A percentile compares a stretch with the other conserved stretches of the same genome.
phyloP scores from a whole-genome alignment of 2,797 vertebrate species.

The Rousettus madagascariensis region DNA sequence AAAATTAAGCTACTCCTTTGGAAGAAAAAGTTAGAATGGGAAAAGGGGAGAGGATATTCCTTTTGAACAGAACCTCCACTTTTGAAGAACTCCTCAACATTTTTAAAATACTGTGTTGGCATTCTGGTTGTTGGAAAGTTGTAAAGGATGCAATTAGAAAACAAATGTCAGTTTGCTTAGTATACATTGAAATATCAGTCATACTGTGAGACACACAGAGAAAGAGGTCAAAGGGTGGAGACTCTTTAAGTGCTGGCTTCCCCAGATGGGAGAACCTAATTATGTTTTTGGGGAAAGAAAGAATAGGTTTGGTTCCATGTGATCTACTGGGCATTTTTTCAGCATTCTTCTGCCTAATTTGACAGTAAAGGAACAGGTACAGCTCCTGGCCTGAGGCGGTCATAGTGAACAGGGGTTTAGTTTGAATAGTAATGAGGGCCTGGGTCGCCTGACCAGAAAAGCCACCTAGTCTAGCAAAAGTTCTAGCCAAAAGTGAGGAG shows the following conservation, averaged over 20 bases:
- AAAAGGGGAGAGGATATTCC: not conserved
- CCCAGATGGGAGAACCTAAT: not conserved
- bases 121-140: not conserved
- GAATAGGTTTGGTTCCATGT: not conserved
- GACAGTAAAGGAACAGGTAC: not conserved
- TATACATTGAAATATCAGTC: not conserved
- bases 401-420: not conserved
- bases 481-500: not conserved
- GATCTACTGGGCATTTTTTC: not conserved
- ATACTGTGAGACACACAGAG: not conserved
- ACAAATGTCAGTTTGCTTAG: not conserved
- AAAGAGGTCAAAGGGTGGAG: not conserved
- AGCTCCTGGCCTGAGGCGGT: not conserved
- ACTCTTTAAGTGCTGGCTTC: not conserved
- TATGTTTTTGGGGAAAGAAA: not conserved
- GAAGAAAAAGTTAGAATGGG: not conserved
- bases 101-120: not conserved
- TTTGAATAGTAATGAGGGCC: not conserved
- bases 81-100: not conserved
- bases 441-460: not conserved
- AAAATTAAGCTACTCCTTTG: conserved; percentile 10
- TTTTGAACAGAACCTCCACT: not conserved
- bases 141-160: not conserved
- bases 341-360: not conserved
- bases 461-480: not conserved